Evolutionary conservation across 2,797 vertebrate species (phyloP).

Genomic region (Pipistrellus kuhlii): DNA sequence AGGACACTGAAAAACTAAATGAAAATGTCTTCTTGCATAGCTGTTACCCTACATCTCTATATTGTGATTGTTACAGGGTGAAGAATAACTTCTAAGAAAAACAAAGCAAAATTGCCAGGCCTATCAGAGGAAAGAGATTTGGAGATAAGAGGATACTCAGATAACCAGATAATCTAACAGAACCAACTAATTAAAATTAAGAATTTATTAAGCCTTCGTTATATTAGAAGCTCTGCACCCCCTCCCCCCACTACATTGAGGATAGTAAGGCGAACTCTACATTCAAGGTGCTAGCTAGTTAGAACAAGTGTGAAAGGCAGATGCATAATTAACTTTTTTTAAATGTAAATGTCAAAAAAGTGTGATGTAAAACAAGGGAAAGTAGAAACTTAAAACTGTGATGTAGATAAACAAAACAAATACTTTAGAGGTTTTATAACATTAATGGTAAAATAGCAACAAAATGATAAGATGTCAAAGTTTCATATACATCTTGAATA

Average conservation of each 20-base stretch:
- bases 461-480: background rate
- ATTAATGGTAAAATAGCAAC: background rate
- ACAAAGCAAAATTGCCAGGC: constrained; percentile 2
- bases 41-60: constrained; percentile 15
- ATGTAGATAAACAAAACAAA: background rate
- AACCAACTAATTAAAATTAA: constrained; percentile 53
- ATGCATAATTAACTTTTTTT: background rate
- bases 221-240: background rate
- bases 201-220: background rate
- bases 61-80: background rate
- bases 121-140: constrained; percentile 2
- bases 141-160: constrained; percentile 21
- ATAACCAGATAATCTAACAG: constrained; percentile 5
- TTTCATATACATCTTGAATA: constrained; percentile 3
- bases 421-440: background rate
- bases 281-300: background rate
- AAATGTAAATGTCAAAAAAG: constrained; percentile 11
- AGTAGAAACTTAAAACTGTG: constrained; percentile 14
- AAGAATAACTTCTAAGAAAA: background rate
- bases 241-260: background rate
- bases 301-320: background rate
- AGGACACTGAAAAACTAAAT: constrained; percentile 58
- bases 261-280: background rate
- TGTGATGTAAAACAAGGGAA: constrained; percentile 7
- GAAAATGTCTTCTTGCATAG: constrained; percentile 34